phyloP scores from a whole-genome alignment of 2,113 vertebrate species.

The Carettochelys insculpta region DNA sequence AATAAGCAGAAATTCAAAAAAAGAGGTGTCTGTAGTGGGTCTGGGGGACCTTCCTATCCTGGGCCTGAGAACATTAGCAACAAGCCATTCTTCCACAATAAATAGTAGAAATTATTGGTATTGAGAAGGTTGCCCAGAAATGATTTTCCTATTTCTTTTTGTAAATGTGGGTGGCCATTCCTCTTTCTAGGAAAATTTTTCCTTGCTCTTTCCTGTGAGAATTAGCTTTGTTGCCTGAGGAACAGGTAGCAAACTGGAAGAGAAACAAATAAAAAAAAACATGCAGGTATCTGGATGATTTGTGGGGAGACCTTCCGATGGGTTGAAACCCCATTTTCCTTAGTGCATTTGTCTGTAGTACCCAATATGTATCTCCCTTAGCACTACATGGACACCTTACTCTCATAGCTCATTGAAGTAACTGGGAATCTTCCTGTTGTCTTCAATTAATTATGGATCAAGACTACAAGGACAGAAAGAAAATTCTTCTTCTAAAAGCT shows the following conservation, averaged over 20 bases:
- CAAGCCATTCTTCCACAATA: background rate
- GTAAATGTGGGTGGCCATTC: accelerated
- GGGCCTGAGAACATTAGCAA: background rate
- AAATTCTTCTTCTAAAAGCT: background rate
- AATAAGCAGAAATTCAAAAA: background rate
- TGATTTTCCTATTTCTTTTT: background rate
- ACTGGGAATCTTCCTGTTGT: background rate
- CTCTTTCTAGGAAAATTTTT: background rate
- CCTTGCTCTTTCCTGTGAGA: background rate
- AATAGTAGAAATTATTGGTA: background rate
- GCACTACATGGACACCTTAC: background rate
- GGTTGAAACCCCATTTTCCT: slow-evolving; percentile 65
- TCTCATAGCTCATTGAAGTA: background rate
- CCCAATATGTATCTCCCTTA: background rate
- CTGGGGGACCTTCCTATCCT: background rate
- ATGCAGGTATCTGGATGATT: slow-evolving; percentile 26
- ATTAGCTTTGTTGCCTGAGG: background rate
- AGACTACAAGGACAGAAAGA: background rate
- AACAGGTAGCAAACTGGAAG: background rate
- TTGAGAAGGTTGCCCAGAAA: background rate
- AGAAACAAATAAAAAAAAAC: background rate
- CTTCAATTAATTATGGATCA: background rate
- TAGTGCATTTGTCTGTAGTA: slow-evolving; percentile 46
- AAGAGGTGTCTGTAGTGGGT: background rate
- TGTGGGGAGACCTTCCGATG: slow-evolving; percentile 10